Conservation (phyloP, 2,888 invertebrate species). For the Pristionchus maxplancki region DNA sequence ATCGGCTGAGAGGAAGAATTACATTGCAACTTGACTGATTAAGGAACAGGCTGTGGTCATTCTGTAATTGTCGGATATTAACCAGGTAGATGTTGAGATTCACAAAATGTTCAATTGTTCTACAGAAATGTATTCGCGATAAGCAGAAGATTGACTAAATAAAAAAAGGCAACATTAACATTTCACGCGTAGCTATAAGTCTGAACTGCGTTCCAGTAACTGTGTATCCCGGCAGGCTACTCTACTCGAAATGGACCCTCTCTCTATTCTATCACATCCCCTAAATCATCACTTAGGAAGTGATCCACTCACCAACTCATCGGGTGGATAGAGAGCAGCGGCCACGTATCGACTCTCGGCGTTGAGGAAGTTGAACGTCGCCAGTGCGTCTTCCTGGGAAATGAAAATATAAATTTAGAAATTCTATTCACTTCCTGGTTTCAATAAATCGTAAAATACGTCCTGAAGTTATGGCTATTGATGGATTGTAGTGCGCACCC, state of each 20-base stretch:
- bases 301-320: slow-evolving; percentile 62
- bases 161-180: no score
- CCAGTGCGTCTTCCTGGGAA: slow-evolving; percentile 86
- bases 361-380: slow-evolving; percentile 93
- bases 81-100: not conserved
- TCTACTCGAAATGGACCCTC: no score
- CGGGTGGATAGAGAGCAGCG: slow-evolving; percentile 81
- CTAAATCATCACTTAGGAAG: no score
- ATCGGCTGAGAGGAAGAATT: slow-evolving; percentile 56
- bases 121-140: no score
- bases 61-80: no score
- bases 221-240: no score
- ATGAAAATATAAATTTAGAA: slow-evolving; percentile 31
- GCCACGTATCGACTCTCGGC: slow-evolving; percentile 86
- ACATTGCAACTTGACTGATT: not conserved
- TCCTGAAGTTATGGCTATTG: no score
- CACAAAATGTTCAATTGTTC: not conserved
- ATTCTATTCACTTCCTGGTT: not conserved
- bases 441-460: not conserved
- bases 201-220: no score
- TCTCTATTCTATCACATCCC: no score
- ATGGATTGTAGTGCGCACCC: no score
- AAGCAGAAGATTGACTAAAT: no score
- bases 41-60: not conserved
- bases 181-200: no score